These are phyloP conservation scores for Brachyptera putata DNA, from an alignment of 2,888 invertebrate genomes.

Conservation along the genomic window DNA sequence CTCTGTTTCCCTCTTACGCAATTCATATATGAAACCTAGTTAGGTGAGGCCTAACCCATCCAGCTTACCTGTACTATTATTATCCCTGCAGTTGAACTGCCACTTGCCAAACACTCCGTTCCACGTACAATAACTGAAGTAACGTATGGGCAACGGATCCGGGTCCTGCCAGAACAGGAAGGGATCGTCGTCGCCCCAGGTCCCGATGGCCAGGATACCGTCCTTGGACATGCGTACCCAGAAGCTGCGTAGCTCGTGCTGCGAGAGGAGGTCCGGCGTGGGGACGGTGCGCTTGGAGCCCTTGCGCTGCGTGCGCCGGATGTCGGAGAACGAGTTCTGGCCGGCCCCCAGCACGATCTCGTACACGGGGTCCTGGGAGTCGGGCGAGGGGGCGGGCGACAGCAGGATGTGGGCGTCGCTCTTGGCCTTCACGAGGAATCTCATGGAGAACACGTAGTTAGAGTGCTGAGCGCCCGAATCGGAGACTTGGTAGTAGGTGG, in stretches of 20 bases:
- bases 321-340: slow-evolving; percentile 63
- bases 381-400: slow-evolving; percentile 50
- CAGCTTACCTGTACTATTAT: slow-evolving; percentile 16
- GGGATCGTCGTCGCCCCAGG: slow-evolving; percentile 57
- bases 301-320: slow-evolving; percentile 56
- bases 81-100: slow-evolving; percentile 32
- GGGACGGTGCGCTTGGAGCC: slow-evolving; percentile 54
- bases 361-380: slow-evolving; percentile 55
- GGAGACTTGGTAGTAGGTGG: slow-evolving; percentile 19
- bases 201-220: slow-evolving; percentile 58
- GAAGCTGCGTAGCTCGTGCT: slow-evolving; percentile 59
- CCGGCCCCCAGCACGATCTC: slow-evolving; percentile 70
- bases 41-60: no score
- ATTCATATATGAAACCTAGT: no score
- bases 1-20: no score
- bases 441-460: slow-evolving; percentile 45
- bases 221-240: slow-evolving; percentile 59
- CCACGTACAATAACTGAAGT: slow-evolving; percentile 67
- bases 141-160: slow-evolving; percentile 56
- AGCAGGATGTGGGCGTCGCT: slow-evolving; percentile 68
- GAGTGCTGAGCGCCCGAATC: slow-evolving; percentile 7
- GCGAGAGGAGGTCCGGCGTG: slow-evolving; percentile 55
- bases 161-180: slow-evolving; percentile 58
- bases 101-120: slow-evolving; percentile 61
- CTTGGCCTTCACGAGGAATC: slow-evolving; percentile 60